A percentile compares a stretch with the other conserved stretches of the same genome.
These are phyloP conservation scores for Oceanites oceanicus DNA, from an alignment of 2,113 vertebrate genomes.

Conservation along the genomic window DNA sequence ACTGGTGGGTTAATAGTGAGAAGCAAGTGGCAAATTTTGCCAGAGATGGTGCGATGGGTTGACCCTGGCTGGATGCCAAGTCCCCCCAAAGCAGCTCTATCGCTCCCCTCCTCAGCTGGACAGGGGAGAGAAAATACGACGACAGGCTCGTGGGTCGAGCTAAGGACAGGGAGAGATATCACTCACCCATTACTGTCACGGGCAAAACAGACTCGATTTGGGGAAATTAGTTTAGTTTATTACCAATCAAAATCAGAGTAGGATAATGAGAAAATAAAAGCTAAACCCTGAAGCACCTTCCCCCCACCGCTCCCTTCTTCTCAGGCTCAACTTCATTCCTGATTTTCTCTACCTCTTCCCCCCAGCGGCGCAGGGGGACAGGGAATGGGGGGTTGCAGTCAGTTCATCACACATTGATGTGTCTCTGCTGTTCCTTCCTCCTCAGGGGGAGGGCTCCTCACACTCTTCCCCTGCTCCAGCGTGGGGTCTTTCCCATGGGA, in stretches of 20 bases:
- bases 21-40: background rate
- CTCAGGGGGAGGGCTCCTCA: too few species aligned
- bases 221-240: background rate
- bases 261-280: background rate
- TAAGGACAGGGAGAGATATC: background rate
- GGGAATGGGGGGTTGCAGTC: too few species aligned
- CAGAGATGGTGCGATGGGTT: background rate
- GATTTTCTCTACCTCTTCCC: too few species aligned
- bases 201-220: background rate
- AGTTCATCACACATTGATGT: too few species aligned
- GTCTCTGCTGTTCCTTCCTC: too few species aligned
- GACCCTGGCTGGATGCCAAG: background rate
- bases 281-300: background rate
- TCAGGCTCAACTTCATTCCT: background rate
- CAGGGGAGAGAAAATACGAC: background rate
- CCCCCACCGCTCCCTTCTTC: background rate
- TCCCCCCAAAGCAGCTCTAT: rapidly evolving
- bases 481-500: too few species aligned
- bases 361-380: too few species aligned
- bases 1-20: background rate
- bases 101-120: background rate
- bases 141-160: background rate
- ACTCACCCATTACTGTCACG: rapidly evolving
- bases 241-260: background rate
- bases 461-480: too few species aligned